phyloP scores from a whole-genome alignment of 2,113 vertebrate genomes.

The Odontesthes bonariensis region DNA sequence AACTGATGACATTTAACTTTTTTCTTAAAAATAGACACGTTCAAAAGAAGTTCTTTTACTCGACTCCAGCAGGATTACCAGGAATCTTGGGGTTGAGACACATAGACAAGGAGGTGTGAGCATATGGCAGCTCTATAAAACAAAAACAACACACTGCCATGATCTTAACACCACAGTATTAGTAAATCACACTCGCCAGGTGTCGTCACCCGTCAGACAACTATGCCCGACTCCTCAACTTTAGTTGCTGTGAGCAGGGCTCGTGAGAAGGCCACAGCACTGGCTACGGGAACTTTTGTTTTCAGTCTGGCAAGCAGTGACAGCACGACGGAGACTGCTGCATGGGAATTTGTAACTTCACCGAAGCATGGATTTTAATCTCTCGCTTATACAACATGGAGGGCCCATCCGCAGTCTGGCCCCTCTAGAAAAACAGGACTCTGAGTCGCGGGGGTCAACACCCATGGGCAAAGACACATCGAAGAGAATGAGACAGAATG shows the following conservation, averaged over 20 bases:
- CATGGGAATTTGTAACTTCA: constrained; percentile 45
- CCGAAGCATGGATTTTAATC: constrained; percentile 63
- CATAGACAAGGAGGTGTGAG: constrained; percentile 1
- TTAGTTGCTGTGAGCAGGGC: constrained; percentile 14
- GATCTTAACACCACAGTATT: constrained; percentile 15
- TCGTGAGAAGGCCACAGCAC: constrained; percentile 23
- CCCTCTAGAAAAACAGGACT: constrained; percentile 56
- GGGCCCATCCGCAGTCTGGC: constrained; percentile 53
- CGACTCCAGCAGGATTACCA: constrained; percentile 25
- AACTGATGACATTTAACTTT: background rate
- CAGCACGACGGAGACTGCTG: background rate
- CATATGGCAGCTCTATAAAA: constrained; percentile 38
- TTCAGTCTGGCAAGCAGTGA: constrained; percentile 25
- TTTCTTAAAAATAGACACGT: background rate
- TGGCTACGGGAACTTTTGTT: constrained; percentile 2
- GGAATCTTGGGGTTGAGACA: background rate
- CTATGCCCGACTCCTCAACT: background rate
- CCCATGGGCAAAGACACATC: constrained; percentile 58
- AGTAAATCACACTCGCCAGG: constrained; percentile 29
- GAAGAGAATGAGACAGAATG: constrained; percentile 41
- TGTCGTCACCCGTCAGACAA: constrained; percentile 34
- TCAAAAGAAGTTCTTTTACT: background rate
- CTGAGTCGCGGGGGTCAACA: constrained; percentile 35
- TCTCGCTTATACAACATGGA: constrained; percentile 71
- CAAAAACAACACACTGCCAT: constrained; percentile 26